A percentile compares a stretch with the other conserved stretches of the same genome.
Evolutionary conservation across 2,888 invertebrate genomes (phyloP).

Genomic region (Steinernema hermaphroditum): DNA sequence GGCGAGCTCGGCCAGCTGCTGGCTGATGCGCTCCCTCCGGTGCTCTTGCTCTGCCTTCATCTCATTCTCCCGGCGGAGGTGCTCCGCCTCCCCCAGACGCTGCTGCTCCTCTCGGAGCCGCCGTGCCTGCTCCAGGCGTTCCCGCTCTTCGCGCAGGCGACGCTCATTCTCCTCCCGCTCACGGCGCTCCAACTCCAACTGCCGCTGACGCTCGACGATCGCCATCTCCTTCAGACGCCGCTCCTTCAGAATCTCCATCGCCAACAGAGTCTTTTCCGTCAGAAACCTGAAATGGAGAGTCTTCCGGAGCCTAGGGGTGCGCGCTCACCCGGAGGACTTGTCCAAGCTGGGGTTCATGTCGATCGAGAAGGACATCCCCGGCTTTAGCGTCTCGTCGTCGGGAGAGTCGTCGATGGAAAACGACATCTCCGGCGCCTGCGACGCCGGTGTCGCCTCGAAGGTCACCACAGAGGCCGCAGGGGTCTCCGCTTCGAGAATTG

Average conservation of each 20-base stretch:
- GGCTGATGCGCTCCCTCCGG: slow-evolving; percentile 33
- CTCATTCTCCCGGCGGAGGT: background rate
- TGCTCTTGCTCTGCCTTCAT: slow-evolving; percentile 5
- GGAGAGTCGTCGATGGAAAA: slow-evolving; percentile 25
- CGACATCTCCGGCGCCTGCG: slow-evolving; percentile 12
- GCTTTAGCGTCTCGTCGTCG: slow-evolving; percentile 17
- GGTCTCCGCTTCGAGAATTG: too few species aligned
- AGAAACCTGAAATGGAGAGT: background rate
- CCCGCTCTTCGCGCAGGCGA: slow-evolving; percentile 32
- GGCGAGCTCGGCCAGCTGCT: slow-evolving; percentile 42
- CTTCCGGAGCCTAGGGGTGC: background rate
- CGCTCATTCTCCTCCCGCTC: slow-evolving; percentile 31
- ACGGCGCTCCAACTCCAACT: slow-evolving; percentile 4
- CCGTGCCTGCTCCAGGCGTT: slow-evolving; percentile 33
- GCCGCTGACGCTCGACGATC: slow-evolving; percentile 2
- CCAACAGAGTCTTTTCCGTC: background rate
- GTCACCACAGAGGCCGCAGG: background rate
- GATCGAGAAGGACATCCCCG: slow-evolving; percentile 21
- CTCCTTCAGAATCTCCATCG: slow-evolving; percentile 10
- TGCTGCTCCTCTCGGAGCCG: slow-evolving; percentile 32
- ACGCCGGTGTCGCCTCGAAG: background rate
- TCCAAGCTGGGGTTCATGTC: slow-evolving; percentile 11
- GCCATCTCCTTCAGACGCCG: slow-evolving; percentile 14
- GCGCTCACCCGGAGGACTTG: slow-evolving; percentile 12
- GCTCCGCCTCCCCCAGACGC: background rate